Percentiles rank a stretch among this genome's conserved stretches.
These are phyloP conservation scores for Neocrepidodera transversa DNA, from an alignment of 2,888 invertebrate species.

Conservation along the genomic window DNA sequence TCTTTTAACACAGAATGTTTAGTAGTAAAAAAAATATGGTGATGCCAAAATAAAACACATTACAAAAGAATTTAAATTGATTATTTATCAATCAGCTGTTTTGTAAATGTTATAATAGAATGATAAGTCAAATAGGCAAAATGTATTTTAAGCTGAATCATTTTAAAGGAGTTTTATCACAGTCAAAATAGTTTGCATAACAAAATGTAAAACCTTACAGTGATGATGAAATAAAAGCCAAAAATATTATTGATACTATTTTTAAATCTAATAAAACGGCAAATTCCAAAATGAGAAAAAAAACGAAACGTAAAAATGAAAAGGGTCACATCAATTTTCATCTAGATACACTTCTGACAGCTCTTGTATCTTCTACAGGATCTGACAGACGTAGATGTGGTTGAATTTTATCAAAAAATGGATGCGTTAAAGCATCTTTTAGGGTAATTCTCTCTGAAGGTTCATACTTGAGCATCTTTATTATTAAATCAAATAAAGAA, in stretches of 20 bases:
- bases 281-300: constrained; percentile 9
- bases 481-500: constrained; percentile 92
- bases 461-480: constrained; percentile 96
- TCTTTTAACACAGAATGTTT: too few relatives aligned
- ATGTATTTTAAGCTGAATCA: constrained; percentile 6
- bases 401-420: constrained; percentile 90
- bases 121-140: background rate
- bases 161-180: constrained; percentile 17
- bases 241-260: constrained; percentile 2
- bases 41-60: too few relatives aligned
- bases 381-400: constrained; percentile 74
- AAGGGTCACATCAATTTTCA: constrained; percentile 18
- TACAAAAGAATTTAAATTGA: background rate
- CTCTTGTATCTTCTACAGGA: constrained; percentile 60
- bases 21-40: too few relatives aligned
- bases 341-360: constrained; percentile 6
- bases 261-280: constrained; percentile 5
- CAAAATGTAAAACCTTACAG: constrained; percentile 13
- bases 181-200: constrained; percentile 20
- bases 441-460: constrained; percentile 89
- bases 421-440: constrained; percentile 86
- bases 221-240: constrained; percentile 11
- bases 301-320: constrained; percentile 5
- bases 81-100: background rate
- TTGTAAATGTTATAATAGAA: background rate